Conservation (phyloP, 1,140 invertebrate genomes). For the Micrasema longulum region DNA sequence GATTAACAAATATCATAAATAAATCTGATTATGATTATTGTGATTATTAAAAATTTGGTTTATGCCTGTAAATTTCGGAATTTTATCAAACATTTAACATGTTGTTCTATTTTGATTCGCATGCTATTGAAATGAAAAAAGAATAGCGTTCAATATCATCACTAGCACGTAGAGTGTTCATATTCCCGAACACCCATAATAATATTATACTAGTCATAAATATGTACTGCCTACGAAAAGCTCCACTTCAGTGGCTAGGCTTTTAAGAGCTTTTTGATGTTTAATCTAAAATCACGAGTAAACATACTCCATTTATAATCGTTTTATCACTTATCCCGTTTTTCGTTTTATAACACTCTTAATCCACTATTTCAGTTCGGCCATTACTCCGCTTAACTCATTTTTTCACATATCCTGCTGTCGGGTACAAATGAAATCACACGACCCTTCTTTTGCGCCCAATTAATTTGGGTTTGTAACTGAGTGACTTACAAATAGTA, state of each 20-base stretch:
- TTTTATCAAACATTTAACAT: neutral
- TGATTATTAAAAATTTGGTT: neutral
- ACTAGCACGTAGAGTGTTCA: constrained; percentile 1
- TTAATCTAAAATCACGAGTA: constrained; percentile 31
- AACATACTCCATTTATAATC: constrained; percentile 29
- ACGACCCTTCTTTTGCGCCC: neutral
- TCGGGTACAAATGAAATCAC: constrained; percentile 23
- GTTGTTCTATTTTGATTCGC: neutral
- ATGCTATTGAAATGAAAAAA: no score
- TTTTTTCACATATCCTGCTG: neutral
- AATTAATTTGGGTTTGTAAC: constrained; percentile 2
- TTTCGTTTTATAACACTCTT: constrained; percentile 23
- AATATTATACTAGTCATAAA: constrained; percentile 15
- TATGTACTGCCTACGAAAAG: constrained; percentile 24
- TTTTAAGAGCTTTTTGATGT: constrained; percentile 37
- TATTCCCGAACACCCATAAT: neutral
- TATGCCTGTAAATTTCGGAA: neutral
- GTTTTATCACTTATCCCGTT: constrained; percentile 26
- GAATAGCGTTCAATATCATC: no score
- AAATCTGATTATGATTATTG: neutral
- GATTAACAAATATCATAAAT: no score
- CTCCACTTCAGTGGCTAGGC: constrained; percentile 17
- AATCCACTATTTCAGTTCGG: neutral
- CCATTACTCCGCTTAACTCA: neutral
- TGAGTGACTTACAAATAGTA: no score